These are phyloP conservation scores for Thymallus thymallus DNA, from an alignment of 2,113 vertebrate species.

Conservation along the genomic window DNA sequence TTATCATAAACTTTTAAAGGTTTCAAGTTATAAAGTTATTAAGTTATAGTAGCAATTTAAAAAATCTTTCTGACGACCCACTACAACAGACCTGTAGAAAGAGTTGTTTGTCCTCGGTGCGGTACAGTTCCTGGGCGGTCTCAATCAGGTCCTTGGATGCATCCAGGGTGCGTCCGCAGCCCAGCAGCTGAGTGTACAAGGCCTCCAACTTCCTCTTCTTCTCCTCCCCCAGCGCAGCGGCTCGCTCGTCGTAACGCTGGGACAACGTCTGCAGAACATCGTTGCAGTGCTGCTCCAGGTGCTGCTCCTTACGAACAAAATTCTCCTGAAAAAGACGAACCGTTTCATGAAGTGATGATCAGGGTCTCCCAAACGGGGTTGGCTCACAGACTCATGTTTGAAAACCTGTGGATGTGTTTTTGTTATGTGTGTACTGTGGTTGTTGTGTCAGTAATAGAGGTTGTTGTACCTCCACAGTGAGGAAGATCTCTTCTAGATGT, in stretches of 20 bases:
- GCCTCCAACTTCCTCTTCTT: constrained; percentile 88
- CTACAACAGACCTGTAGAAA: constrained; percentile 83
- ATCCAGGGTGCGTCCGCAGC: constrained; percentile 83
- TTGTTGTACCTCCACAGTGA: constrained; percentile 87
- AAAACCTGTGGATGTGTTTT: too few relatives aligned
- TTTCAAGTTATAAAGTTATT: too few relatives aligned
- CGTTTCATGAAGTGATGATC: too few relatives aligned
- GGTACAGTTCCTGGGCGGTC: constrained; percentile 78
- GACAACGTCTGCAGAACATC: constrained; percentile 88
- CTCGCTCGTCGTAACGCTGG: constrained; percentile 82
- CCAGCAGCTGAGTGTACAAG: constrained; percentile 86
- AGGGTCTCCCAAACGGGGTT: too few relatives aligned
- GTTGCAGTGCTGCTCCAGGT: constrained; percentile 88
- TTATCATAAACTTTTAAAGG: too few relatives aligned
- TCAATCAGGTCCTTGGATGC: constrained; percentile 89
- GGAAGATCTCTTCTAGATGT: constrained; percentile 95
- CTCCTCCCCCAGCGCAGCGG: constrained; percentile 80
- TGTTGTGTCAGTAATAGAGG: background rate
- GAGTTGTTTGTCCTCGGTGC: constrained; percentile 76
- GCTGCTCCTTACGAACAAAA: constrained; percentile 89
- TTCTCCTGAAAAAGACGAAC: constrained; percentile 81
- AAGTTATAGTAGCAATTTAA: too few relatives aligned
- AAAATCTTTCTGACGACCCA: background rate
- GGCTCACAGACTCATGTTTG: too few relatives aligned
- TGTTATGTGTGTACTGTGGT: too few relatives aligned